A percentile compares a stretch with the other conserved stretches of the same genome.
Evolutionary conservation across 2,888 invertebrate species (phyloP).

Genomic region (Dryomyza anilis): DNA sequence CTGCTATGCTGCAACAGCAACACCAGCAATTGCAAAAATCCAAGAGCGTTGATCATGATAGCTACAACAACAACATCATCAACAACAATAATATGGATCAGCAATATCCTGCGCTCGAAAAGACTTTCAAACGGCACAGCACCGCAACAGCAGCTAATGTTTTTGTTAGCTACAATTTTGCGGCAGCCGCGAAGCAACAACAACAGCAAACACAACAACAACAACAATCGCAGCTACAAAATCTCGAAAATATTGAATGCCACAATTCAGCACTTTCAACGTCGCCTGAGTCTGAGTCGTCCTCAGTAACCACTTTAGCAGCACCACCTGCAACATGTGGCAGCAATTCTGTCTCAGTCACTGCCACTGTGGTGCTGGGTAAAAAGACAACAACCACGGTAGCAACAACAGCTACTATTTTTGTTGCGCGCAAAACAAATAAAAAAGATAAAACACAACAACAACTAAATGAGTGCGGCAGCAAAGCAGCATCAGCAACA

Average conservation of each 20-base stretch:
- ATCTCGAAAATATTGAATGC: constrained; percentile 10
- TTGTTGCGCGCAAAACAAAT: no score
- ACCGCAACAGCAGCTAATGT: constrained; percentile 44
- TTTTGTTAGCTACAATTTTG: constrained; percentile 35
- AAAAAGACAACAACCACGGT: constrained; percentile 1
- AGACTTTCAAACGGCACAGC: constrained; percentile 59
- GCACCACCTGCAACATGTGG: constrained; percentile 5
- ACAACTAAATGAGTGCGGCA: no score
- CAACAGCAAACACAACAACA: constrained; percentile 25
- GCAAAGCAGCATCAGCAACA: no score
- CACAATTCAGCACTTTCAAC: constrained; percentile 10
- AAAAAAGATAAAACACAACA: no score
- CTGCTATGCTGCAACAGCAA: constrained; percentile 23
- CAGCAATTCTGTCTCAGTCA: neutral
- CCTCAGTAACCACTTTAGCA: constrained; percentile 29
- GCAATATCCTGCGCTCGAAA: constrained; percentile 62
- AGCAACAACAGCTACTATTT: neutral
- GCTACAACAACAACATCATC: constrained; percentile 42
- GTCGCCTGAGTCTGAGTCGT: constrained; percentile 33
- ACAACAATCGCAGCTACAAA: constrained; percentile 8
- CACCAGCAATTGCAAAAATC: constrained; percentile 55
- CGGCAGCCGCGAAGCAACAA: constrained; percentile 40
- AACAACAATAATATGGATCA: constrained; percentile 56
- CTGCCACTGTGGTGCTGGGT: no score
- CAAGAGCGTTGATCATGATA: constrained; percentile 59